Conservation (phyloP, 2,888 invertebrate species). For the Mythimna ferrago region DNA sequence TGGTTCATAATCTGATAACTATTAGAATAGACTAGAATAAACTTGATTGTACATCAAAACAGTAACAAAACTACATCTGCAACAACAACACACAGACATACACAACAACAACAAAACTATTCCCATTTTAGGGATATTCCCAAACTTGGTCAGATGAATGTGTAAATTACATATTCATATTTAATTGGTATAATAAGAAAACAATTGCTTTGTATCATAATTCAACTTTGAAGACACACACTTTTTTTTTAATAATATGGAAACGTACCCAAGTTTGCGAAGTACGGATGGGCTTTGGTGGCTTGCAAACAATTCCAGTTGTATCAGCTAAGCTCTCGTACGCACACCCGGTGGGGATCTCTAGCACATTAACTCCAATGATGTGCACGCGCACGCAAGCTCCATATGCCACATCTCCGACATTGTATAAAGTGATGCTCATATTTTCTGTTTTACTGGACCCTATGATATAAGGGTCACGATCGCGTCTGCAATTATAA, state of each 20-base stretch:
- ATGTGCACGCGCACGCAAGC: slow-evolving; percentile 70
- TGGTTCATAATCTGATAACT: no score
- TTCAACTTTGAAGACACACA: background rate
- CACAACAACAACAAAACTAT: no score
- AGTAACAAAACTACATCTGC: no score
- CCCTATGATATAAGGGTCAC: slow-evolving; percentile 69
- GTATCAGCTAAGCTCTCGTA: background rate
- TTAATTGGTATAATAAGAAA: no score
- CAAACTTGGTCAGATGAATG: no score
- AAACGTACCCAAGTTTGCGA: slow-evolving; percentile 23
- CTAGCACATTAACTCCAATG: slow-evolving; percentile 53
- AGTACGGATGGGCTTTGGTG: slow-evolving; percentile 15
- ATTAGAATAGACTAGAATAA: no score
- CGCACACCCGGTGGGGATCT: slow-evolving; percentile 12
- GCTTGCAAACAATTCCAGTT: slow-evolving; percentile 30
- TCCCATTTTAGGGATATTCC: no score
- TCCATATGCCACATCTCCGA: slow-evolving; percentile 76
- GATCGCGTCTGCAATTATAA: background rate
- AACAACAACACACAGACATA: no score
- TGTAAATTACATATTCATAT: no score
- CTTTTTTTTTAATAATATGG: background rate
- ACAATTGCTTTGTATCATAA: no score
- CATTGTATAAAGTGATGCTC: slow-evolving; percentile 66
- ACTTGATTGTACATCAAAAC: no score
- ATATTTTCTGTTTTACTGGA: slow-evolving; percentile 66